These are phyloP conservation scores for Tenthredo scrophulariae DNA, from an alignment of 2,888 invertebrate species.

Conservation along the genomic window DNA sequence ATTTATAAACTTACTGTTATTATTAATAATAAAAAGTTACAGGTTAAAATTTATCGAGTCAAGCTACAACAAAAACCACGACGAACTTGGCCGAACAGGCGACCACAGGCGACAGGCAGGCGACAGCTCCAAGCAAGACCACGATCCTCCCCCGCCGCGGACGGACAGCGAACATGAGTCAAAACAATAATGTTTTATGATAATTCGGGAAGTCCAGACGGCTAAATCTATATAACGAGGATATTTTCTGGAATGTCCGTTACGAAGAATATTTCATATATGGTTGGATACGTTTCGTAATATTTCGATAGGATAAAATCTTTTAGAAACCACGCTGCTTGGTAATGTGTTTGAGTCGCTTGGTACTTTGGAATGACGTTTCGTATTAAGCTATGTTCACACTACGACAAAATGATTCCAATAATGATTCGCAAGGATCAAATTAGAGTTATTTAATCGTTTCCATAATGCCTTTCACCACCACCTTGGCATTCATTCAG, in stretches of 20 bases:
- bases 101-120: conserved; percentile 37
- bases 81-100: conserved; percentile 30
- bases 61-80: background rate
- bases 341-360: background rate
- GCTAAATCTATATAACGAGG: background rate
- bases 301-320: background rate
- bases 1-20: conserved; percentile 25
- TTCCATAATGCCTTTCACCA: background rate
- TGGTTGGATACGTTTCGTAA: background rate
- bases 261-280: background rate
- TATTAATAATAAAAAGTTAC: conserved; percentile 13
- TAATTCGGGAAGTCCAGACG: background rate
- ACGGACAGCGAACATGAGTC: background rate
- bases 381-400: conserved; percentile 17
- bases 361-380: conserved; percentile 14
- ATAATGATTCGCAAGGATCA: background rate
- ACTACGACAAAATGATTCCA: background rate
- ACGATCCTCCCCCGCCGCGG: conserved; percentile 22
- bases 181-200: background rate
- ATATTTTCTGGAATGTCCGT: background rate
- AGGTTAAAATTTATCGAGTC: conserved; percentile 27
- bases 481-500: background rate
- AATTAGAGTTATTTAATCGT: background rate
- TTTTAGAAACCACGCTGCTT: background rate
- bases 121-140: conserved; percentile 28